phyloP scores from a whole-genome alignment of 2,797 vertebrate genomes.

The Dicrostonyx torquatus region DNA sequence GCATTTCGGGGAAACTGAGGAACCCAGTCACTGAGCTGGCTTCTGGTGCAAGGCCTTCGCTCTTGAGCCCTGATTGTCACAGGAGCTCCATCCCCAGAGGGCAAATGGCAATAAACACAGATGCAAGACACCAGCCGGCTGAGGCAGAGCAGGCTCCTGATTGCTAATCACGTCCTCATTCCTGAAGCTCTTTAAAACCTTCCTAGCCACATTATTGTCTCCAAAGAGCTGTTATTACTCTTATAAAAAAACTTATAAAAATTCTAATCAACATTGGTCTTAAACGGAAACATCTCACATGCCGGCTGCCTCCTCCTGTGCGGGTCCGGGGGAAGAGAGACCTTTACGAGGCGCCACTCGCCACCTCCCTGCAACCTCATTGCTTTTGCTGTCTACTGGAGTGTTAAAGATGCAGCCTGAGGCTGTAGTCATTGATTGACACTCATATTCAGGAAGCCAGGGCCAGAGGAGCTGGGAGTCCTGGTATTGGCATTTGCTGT shows the following conservation, averaged over 20 bases:
- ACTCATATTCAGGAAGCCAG: not conserved
- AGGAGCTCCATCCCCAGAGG: constrained; percentile 54
- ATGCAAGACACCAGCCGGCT: not conserved
- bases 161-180: constrained; percentile 60
- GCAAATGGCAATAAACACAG: not conserved
- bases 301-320: not conserved
- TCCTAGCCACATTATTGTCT: constrained; percentile 67
- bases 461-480: not conserved
- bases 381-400: constrained; percentile 21
- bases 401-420: constrained; percentile 36
- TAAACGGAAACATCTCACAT: not conserved
- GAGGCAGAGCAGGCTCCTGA: constrained; percentile 59
- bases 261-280: constrained; percentile 76
- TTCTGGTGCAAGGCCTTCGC: not conserved
- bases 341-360: constrained; percentile 57
- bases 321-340: not conserved
- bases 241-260: constrained; percentile 70
- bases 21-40: not conserved
- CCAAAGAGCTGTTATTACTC: constrained; percentile 73
- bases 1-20: not conserved
- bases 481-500: fast-evolving
- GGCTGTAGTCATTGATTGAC: constrained; percentile 55
- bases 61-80: not conserved
- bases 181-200: constrained; percentile 78
- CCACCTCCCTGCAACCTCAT: constrained; percentile 62